A percentile compares a stretch with the other conserved stretches of the same genome.
phyloP scores from a whole-genome alignment of 1,140 invertebrate genomes.

The Ctenoplectra terminalis region DNA sequence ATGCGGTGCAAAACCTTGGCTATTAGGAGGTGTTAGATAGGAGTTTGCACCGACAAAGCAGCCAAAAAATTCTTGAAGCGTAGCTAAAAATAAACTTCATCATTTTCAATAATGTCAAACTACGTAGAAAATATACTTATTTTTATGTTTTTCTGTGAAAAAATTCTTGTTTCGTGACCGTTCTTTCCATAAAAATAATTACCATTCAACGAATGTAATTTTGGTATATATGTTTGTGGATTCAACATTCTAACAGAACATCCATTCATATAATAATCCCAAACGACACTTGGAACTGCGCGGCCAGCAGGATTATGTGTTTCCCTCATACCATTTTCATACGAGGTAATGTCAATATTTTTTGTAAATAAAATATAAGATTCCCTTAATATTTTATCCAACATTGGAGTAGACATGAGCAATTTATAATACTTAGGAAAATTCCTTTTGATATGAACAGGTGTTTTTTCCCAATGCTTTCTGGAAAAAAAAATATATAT shows the following conservation, averaged over 20 bases:
- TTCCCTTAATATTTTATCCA: conserved; percentile 91
- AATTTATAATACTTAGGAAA: conserved; percentile 87
- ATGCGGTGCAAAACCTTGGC: conserved; percentile 99
- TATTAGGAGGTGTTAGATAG: conserved; percentile 97
- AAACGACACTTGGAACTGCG: conserved; percentile 90
- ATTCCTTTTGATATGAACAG: conserved; percentile 88
- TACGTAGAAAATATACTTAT: conserved; percentile 29
- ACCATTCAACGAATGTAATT: conserved; percentile 85
- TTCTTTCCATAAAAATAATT: conserved; percentile 30
- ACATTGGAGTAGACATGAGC: conserved; percentile 88
- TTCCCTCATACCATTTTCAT: conserved; percentile 90
- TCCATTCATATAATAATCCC: conserved; percentile 95
- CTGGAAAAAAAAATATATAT: conserved; percentile 70
- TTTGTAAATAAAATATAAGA: conserved; percentile 91
- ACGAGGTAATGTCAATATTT: conserved; percentile 96
- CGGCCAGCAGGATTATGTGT: conserved; percentile 94
- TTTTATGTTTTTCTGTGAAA: neutral
- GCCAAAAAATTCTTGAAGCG: conserved; percentile 96
- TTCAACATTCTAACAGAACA: conserved; percentile 96
- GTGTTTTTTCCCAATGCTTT: conserved; percentile 91
- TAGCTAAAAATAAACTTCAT: conserved; percentile 80
- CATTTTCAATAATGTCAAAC: conserved; percentile 18
- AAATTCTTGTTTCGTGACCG: neutral
- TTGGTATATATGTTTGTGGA: conserved; percentile 93
- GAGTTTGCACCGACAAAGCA: conserved; percentile 97